Evolutionary conservation across 2,113 vertebrate genomes (phyloP).

Genomic region (Herpailurus yagouaroundi): DNA sequence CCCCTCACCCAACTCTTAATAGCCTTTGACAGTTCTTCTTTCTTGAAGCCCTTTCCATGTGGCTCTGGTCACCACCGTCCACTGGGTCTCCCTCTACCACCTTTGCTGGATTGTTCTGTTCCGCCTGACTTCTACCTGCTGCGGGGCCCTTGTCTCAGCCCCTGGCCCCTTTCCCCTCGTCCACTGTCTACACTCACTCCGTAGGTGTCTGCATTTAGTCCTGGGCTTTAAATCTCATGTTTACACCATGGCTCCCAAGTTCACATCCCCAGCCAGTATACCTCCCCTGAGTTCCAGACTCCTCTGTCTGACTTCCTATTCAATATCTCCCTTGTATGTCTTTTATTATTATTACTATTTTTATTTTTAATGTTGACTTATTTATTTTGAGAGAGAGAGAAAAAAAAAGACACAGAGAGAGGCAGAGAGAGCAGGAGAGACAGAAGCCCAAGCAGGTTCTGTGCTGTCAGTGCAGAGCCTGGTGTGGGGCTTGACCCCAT

Average conservation of each 20-base stretch:
- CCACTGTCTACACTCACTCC: not conserved
- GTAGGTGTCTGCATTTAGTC: not conserved
- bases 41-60: not conserved
- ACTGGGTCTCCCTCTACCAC: rapidly evolving
- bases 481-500: no score
- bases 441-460: no score
- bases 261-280: not conserved
- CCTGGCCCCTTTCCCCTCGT: not conserved
- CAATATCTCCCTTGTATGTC: not conserved
- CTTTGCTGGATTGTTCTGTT: not conserved
- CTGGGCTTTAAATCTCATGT: not conserved
- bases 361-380: no score
- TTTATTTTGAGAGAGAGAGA: no score
- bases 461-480: no score
- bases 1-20: not conserved
- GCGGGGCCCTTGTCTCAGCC: rapidly evolving
- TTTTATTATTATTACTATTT: not conserved
- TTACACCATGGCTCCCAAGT: not conserved
- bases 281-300: not conserved
- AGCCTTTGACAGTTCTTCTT: not conserved
- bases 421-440: no score
- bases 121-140: not conserved
- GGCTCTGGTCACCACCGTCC: not conserved
- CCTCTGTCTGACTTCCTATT: no score
- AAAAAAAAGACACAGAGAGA: no score